These are phyloP conservation scores for Archaeoteleia sp. DNA, from an alignment of 2,888 invertebrate species.

Conservation along the genomic window DNA sequence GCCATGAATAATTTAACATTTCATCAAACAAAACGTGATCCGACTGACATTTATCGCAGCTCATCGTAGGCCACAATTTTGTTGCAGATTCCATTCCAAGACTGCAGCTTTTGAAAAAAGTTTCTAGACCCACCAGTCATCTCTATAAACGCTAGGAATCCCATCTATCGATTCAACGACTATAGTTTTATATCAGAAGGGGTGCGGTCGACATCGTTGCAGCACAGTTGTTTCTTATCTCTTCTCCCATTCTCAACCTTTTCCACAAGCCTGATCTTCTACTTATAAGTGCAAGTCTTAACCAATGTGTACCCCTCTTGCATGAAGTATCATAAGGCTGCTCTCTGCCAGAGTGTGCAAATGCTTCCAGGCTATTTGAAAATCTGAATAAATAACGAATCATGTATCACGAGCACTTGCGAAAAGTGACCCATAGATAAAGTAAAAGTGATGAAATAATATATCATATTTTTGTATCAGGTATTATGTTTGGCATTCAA, in stretches of 20 bases:
- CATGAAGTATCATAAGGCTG: conserved; percentile 21
- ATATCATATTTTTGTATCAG: background rate
- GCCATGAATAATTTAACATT: no score
- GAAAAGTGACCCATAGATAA: no score
- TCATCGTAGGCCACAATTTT: no score
- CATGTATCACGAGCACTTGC: no score
- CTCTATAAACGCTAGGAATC: no score
- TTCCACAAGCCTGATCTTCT: conserved; percentile 38
- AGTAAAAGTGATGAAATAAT: background rate
- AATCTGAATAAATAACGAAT: no score
- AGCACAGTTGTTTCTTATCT: conserved; percentile 22
- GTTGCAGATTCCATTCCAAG: no score
- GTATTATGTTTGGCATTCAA: no score
- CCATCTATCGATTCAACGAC: conserved; percentile 20
- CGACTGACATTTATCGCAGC: no score
- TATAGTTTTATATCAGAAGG: conserved; percentile 3
- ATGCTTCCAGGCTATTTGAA: conserved; percentile 23
- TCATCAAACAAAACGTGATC: no score
- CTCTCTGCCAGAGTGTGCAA: conserved; percentile 27
- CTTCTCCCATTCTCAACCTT: conserved; percentile 30
- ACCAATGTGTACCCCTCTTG: conserved; percentile 7
- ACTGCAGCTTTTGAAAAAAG: no score
- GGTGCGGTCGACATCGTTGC: conserved; percentile 24
- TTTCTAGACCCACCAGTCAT: no score
- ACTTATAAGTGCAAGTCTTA: conserved; percentile 32